Conservation (phyloP, 1,140 invertebrate genomes). For the Tetragonula clypearis region DNA sequence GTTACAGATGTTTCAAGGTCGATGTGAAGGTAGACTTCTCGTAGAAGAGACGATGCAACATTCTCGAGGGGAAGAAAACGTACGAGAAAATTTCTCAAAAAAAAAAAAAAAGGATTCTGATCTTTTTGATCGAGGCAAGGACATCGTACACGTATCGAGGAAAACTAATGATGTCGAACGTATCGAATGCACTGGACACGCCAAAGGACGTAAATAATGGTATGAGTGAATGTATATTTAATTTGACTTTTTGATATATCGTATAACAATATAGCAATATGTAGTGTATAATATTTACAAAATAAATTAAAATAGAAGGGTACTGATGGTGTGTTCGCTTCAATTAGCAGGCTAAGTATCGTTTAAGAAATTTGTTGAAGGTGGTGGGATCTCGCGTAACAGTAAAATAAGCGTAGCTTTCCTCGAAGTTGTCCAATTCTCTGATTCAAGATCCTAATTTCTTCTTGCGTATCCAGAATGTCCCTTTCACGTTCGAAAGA, state of each 20-base stretch:
- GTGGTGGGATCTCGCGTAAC: conserved; percentile 53
- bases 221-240: conserved; percentile 68
- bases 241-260: conserved; percentile 57
- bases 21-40: not conserved
- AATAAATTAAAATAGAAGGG: conserved; percentile 70
- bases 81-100: not conserved
- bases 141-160: not conserved
- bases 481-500: conserved; percentile 55
- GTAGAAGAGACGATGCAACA: not conserved
- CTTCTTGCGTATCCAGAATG: conserved; percentile 33
- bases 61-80: not conserved
- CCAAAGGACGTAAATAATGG: conserved; percentile 17
- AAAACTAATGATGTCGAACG: no score
- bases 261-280: conserved; percentile 66
- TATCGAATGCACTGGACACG: not conserved
- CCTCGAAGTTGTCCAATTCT: conserved; percentile 38
- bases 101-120: no score
- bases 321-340: conserved; percentile 54
- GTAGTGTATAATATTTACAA: conserved; percentile 72
- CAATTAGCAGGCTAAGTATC: conserved; percentile 52
- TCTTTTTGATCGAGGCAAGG: not conserved
- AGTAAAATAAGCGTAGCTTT: conserved; percentile 53
- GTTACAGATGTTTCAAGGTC: not conserved
- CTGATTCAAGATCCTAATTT: not conserved
- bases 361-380: conserved; percentile 46